These are phyloP conservation scores for Urocitellus parryii DNA, from an alignment of 2,113 vertebrate species.

Conservation along the genomic window DNA sequence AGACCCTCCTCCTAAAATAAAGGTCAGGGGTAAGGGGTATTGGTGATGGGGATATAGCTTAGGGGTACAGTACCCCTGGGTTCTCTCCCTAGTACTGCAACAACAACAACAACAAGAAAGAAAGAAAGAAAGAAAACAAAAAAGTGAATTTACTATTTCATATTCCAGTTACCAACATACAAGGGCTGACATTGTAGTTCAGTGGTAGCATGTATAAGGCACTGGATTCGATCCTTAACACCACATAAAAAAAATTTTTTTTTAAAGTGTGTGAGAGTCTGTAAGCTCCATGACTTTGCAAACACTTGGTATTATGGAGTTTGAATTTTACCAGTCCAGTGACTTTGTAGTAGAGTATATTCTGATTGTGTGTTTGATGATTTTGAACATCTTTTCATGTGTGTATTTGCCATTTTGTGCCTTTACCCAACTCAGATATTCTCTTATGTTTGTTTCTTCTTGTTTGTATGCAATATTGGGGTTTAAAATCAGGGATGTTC, in stretches of 20 bases:
- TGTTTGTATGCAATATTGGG: too few species aligned
- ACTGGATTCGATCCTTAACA: too few species aligned
- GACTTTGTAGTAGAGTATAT: not conserved
- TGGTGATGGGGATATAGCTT: too few species aligned
- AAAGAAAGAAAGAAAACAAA: too few species aligned
- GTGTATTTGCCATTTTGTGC: not conserved
- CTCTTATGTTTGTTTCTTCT: not conserved
- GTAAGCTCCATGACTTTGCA: not conserved
- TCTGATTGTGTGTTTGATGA: conserved; percentile 17
- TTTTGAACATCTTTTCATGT: conserved; percentile 43
- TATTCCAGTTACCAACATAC: not conserved
- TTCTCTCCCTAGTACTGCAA: too few species aligned
- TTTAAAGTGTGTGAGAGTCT: not conserved
- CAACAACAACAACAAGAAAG: too few species aligned
- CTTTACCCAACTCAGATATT: not conserved
- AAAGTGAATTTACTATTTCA: not conserved
- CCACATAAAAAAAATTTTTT: too few species aligned
- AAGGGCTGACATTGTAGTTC: not conserved
- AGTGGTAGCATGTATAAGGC: too few species aligned
- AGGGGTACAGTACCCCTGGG: too few species aligned
- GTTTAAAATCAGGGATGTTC: too few species aligned
- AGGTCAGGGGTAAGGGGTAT: too few species aligned
- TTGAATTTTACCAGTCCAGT: conserved; percentile 52
- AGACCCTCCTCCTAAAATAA: too few species aligned
- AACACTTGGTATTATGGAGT: not conserved